phyloP scores from a whole-genome alignment of 1,140 invertebrate genomes.

The Battus philenor region DNA sequence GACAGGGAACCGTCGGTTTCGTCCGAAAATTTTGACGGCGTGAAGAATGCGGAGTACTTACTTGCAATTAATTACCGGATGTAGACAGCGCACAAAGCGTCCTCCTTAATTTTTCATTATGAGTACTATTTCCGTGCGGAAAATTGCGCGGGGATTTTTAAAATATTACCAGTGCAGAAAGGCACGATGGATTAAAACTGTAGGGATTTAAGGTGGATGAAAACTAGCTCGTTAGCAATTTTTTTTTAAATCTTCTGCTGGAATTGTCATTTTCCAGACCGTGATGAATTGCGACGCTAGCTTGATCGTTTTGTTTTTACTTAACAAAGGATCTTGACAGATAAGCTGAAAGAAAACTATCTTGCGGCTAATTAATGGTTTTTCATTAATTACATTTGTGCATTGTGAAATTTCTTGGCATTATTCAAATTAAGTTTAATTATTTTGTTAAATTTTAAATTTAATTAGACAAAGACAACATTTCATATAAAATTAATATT shows the following conservation, averaged over 20 bases:
- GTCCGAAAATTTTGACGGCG: slow-evolving; percentile 1
- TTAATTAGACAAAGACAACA: too few relatives aligned
- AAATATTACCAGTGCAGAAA: slow-evolving; percentile 52
- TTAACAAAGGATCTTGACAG: slow-evolving; percentile 6
- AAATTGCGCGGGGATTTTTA: slow-evolving; percentile 71
- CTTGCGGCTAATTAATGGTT: too few relatives aligned
- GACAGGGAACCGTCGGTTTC: too few relatives aligned
- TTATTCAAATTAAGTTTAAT: too few relatives aligned
- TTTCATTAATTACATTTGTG: not conserved
- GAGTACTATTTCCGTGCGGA: slow-evolving; percentile 55
- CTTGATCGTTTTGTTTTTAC: slow-evolving; percentile 9
- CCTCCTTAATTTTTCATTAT: slow-evolving; percentile 56
- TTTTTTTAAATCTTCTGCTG: slow-evolving; percentile 66
- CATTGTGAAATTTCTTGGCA: too few relatives aligned
- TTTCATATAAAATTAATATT: too few relatives aligned
- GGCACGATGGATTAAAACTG: slow-evolving; percentile 48
- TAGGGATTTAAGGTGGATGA: slow-evolving; percentile 27
- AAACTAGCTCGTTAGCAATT: slow-evolving; percentile 71
- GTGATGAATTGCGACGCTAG: slow-evolving; percentile 54
- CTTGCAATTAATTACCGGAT: slow-evolving; percentile 11
- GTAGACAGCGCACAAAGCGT: slow-evolving; percentile 29
- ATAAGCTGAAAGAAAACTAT: slow-evolving; percentile 6
- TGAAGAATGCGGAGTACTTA: slow-evolving; percentile 6
- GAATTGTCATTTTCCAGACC: slow-evolving; percentile 65
- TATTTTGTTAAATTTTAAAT: too few relatives aligned